Evolutionary conservation across 2,797 vertebrate species (phyloP).

Genomic region (Hafferia zeledoni): DNA sequence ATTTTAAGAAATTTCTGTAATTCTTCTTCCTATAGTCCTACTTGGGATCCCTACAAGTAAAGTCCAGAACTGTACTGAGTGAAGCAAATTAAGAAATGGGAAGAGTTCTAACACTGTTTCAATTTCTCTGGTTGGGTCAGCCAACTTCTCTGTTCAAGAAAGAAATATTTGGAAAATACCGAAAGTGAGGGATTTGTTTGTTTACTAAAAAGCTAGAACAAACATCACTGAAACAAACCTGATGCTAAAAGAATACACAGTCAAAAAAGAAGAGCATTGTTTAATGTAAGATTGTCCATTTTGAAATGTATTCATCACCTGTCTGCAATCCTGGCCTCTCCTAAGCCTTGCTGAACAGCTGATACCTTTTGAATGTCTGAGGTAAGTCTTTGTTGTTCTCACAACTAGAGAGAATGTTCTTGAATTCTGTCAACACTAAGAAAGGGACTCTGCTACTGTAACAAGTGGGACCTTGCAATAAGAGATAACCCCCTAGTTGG

Average conservation of each 20-base stretch:
- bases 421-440: background rate
- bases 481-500: background rate
- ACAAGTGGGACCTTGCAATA: background rate
- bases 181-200: background rate
- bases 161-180: background rate
- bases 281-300: background rate
- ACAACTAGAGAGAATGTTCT: background rate
- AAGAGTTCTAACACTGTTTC: background rate
- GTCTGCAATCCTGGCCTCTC: background rate
- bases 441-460: background rate
- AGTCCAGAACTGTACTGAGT: background rate
- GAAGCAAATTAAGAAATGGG: background rate
- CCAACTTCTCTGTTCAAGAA: background rate
- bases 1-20: background rate
- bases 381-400: background rate
- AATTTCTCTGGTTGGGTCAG: background rate
- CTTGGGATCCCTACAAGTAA: background rate
- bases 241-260: background rate
- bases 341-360: background rate
- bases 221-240: background rate
- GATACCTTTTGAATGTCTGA: accelerated
- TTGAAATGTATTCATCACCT: background rate
- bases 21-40: background rate
- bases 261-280: background rate
- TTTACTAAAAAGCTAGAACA: background rate